Evolutionary conservation across 2,113 vertebrate species (phyloP).

Genomic region (Bos indicus): DNA sequence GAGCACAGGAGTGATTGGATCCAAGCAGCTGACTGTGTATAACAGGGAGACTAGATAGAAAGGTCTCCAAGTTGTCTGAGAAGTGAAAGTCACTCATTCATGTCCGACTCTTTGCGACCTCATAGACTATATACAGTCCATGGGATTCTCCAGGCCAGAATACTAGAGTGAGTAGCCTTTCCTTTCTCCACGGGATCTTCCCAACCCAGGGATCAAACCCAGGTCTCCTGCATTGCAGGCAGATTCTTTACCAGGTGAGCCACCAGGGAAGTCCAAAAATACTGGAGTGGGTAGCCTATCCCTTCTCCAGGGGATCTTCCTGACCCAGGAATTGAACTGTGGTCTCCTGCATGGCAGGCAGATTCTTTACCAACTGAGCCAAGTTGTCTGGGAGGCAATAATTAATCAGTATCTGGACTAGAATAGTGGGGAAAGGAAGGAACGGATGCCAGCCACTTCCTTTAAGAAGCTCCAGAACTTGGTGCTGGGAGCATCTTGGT

Average conservation of each 20-base stretch:
- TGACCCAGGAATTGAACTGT: rapidly evolving
- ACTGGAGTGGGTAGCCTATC: background rate
- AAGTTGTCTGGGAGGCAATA: background rate
- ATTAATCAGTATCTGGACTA: background rate
- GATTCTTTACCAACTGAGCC: background rate
- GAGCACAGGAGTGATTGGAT: background rate
- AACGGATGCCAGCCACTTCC: background rate
- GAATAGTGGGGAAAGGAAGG: background rate
- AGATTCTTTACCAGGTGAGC: background rate
- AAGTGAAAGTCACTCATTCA: background rate
- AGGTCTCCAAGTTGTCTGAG: background rate
- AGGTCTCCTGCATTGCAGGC: background rate
- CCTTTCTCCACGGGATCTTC: background rate
- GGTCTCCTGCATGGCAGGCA: background rate
- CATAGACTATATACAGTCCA: background rate
- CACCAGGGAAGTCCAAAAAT: background rate
- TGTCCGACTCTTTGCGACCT: background rate
- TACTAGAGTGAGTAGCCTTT: background rate
- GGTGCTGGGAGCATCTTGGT: background rate
- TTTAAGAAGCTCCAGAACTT: background rate
- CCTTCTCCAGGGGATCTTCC: background rate
- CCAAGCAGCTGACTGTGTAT: background rate
- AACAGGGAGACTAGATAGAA: background rate
- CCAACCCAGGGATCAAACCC: background rate
- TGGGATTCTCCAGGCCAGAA: background rate